Evolutionary conservation across 2,113 vertebrate species (phyloP), one percentile per base, ranked within the genome.

Genomic region (Heterotilapia buettikoferi): DNA sequence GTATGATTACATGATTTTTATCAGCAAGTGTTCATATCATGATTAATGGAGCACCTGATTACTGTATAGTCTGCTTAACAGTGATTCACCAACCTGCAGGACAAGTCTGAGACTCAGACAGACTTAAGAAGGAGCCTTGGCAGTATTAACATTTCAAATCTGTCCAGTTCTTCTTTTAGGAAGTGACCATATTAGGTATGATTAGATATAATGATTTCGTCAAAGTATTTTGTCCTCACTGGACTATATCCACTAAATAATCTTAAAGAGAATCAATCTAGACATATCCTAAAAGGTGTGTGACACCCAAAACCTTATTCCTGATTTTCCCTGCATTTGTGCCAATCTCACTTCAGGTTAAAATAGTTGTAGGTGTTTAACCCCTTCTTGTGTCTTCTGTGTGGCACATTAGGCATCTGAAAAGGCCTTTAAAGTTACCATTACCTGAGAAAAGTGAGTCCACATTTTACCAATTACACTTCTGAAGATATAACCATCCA

Each of bases 81-180:
- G 56, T 82, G 85, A 89, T 76, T 90, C 86, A 82, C 26, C 50
- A 89, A 90, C 84, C 86, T 86, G 83, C 66, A 33, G 31, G 61
- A 86, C 63, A 24, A 84, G 82, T 84, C 26, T 73, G 26, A 78
- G 80, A 81, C 29, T 68, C 29, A 82, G 83, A 86, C 9, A 50
- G 68, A 89, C 84, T 86, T 24, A 16, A 54, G 47, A 53, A 56
- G 12, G 3, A 76, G 12, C 56, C 54, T 52, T 7, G 24, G 6
- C 18, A 43, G 24, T 80, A 18, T 81, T 78, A 82, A 76, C 45
- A 53, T 68, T 85, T 92, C 11, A 80, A 52, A 84, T 84, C 79
- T 50, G 13, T 53, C 21, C 26, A 5, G 21, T 73, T 82, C 26
- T 36, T 45, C 24, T 43, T 84, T 57, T 7, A 76, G 61, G 82